Percentiles rank a stretch among this genome's conserved stretches.
These are phyloP conservation scores for Malacoraja senta DNA, from an alignment of 2,797 vertebrate species.

Conservation along the genomic window DNA sequence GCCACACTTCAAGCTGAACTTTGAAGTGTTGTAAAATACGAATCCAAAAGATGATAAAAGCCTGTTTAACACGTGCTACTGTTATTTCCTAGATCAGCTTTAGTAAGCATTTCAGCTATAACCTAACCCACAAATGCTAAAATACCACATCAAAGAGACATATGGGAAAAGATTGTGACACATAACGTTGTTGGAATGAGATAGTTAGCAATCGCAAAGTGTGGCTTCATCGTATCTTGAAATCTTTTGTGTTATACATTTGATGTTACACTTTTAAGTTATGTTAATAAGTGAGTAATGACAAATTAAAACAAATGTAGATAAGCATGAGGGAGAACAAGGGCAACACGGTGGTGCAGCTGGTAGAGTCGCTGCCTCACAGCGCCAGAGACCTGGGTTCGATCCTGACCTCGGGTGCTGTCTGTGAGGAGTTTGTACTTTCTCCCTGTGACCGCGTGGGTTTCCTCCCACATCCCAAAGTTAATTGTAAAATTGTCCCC, in stretches of 20 bases:
- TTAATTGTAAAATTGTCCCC: too few relatives aligned
- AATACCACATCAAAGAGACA: not conserved
- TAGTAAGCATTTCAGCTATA: not conserved
- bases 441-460: too few relatives aligned
- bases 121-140: not conserved
- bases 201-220: not conserved
- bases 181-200: not conserved
- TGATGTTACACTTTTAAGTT: not conserved
- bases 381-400: too few relatives aligned
- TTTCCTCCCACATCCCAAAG: too few relatives aligned
- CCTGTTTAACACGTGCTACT: not conserved
- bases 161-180: not conserved
- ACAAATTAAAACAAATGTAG: not conserved
- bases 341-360: too few relatives aligned
- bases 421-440: too few relatives aligned
- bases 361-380: too few relatives aligned
- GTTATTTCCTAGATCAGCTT: not conserved
- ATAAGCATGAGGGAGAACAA: too few relatives aligned
- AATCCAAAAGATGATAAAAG: not conserved
- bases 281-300: not conserved
- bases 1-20: not conserved
- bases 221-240: too few relatives aligned
- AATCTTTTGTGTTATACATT: not conserved
- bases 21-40: not conserved
- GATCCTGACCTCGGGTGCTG: too few relatives aligned